Evolutionary conservation across 2,113 vertebrate genomes (phyloP).

Genomic region (Pomatorhinus ruficollis): DNA sequence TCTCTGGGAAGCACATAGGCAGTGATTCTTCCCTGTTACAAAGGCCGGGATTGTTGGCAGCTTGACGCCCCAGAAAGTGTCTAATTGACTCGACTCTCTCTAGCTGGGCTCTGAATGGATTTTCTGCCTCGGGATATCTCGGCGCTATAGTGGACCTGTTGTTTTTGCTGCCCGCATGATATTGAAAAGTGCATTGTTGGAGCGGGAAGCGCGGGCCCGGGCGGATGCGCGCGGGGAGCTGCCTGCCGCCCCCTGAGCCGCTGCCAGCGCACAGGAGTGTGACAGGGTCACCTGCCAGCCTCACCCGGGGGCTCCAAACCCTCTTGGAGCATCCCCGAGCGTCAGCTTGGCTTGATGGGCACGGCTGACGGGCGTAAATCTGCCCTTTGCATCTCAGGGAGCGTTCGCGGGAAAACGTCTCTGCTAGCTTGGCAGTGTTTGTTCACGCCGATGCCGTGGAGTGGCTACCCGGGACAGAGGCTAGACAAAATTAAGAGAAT

Average conservation of each 20-base stretch:
- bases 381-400: background rate
- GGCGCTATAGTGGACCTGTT: constrained; percentile 72
- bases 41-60: constrained; percentile 78
- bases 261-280: background rate
- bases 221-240: constrained; percentile 17
- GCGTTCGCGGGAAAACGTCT: background rate
- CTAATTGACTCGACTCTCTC: constrained; percentile 71
- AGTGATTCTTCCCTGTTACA: constrained; percentile 73
- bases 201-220: background rate
- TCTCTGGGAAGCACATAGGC: constrained; percentile 60
- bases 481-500: background rate
- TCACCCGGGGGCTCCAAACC: background rate
- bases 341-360: background rate
- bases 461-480: background rate
- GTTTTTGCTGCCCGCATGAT: constrained; percentile 35
- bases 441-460: background rate
- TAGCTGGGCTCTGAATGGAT: constrained; percentile 49
- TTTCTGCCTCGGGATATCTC: constrained; percentile 65
- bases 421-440: background rate
- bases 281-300: background rate
- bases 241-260: background rate
- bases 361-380: background rate
- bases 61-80: constrained; percentile 58
- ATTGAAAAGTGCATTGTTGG: constrained; percentile 69
- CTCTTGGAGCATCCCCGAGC: background rate